These are phyloP conservation scores for Tangara arthus DNA, from an alignment of 2,797 vertebrate species.

Conservation along the genomic window DNA sequence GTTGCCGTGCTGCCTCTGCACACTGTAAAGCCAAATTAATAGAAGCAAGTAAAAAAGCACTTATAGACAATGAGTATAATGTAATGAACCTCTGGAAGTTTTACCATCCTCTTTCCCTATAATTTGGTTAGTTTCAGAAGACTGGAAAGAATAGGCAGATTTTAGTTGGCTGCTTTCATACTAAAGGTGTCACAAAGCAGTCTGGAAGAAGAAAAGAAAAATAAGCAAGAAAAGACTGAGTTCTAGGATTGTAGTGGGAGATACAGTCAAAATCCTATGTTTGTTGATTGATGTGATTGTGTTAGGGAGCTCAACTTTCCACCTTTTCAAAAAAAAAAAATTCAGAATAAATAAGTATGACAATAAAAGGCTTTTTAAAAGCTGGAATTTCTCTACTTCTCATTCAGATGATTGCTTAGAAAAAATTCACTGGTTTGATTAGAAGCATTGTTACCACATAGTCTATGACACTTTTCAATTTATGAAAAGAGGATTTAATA, in stretches of 20 bases:
- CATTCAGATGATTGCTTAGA: neutral
- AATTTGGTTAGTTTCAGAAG: neutral
- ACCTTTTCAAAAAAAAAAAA: neutral
- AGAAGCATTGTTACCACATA: neutral
- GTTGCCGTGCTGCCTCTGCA: neutral
- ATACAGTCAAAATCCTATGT: neutral
- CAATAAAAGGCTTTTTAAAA: neutral
- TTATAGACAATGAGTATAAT: neutral
- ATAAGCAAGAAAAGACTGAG: neutral
- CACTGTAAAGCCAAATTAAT: neutral
- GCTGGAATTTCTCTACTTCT: neutral
- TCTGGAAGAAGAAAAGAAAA: neutral
- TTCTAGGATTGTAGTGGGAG: neutral
- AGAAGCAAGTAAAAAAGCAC: neutral
- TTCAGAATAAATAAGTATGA: neutral
- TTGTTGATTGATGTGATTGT: slow-evolving; percentile 3
- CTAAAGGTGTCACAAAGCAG: neutral
- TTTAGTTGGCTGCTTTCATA: neutral
- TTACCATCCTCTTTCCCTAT: neutral
- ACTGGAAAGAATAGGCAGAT: neutral
- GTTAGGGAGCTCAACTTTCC: neutral
- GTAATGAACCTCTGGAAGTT: neutral
- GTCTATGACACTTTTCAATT: neutral
- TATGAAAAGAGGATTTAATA: slow-evolving; percentile 18
- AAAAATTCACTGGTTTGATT: slow-evolving; percentile 21